phyloP scores from a whole-genome alignment of 2,888 invertebrate species.

The Macropis europaea region DNA sequence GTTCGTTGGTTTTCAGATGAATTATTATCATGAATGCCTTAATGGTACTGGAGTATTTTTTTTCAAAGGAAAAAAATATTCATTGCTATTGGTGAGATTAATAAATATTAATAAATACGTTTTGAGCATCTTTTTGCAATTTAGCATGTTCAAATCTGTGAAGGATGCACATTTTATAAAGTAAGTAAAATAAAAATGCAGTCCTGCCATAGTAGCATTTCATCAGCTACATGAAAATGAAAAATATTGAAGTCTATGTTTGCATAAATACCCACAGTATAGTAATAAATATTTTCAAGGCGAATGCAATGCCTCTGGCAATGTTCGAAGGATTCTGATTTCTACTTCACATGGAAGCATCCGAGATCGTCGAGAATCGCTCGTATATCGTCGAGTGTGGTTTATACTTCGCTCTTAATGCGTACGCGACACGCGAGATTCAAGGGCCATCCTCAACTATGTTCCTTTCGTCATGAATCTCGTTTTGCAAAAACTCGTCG shows the following conservation, averaged over 20 bases:
- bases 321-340: constrained; percentile 50
- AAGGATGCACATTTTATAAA: too few species aligned
- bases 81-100: too few species aligned
- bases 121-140: too few species aligned
- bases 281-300: constrained; percentile 29
- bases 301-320: constrained; percentile 19
- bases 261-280: constrained; percentile 14
- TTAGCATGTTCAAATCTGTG: too few species aligned
- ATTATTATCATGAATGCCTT: neutral
- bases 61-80: too few species aligned
- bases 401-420: constrained; percentile 66
- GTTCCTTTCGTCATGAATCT: constrained; percentile 41
- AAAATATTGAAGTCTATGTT: too few species aligned
- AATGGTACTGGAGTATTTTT: neutral
- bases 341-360: constrained; percentile 65
- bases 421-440: constrained; percentile 66
- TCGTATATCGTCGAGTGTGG: constrained; percentile 55
- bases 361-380: constrained; percentile 58
- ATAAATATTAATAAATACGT: too few species aligned
- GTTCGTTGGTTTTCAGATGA: constrained; percentile 2
- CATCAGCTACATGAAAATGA: too few species aligned
- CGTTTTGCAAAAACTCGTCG: constrained; percentile 27
- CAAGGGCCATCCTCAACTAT: constrained; percentile 21
- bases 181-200: too few species aligned
- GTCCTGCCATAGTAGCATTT: too few species aligned